Evolutionary conservation across 2,113 vertebrate genomes (phyloP).

Genomic region (Hydrolagus affinis): DNA sequence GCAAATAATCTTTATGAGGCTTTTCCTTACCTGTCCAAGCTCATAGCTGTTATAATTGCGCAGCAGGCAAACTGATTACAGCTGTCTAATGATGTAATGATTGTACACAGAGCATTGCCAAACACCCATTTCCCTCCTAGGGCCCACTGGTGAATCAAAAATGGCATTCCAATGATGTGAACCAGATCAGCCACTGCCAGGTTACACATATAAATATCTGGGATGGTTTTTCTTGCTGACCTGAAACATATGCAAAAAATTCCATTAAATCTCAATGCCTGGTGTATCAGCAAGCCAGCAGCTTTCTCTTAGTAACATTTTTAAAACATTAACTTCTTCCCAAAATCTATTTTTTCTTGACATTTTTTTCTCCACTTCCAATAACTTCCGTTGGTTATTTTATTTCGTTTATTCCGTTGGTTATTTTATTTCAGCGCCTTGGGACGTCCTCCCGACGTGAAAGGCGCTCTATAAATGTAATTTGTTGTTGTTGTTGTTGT

Average conservation of each 20-base stretch:
- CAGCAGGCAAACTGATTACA: slow-evolving; percentile 53
- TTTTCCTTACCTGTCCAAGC: slow-evolving; percentile 47
- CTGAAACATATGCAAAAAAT: slow-evolving; percentile 43
- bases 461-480: too few species aligned
- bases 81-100: slow-evolving; percentile 50
- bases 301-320: neutral
- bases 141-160: slow-evolving; percentile 54
- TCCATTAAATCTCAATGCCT: neutral
- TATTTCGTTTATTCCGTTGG: too few species aligned
- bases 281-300: neutral
- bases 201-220: slow-evolving; percentile 55
- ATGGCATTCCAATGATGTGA: slow-evolving; percentile 50
- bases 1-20: too few species aligned
- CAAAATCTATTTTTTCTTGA: too few species aligned
- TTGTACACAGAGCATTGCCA: slow-evolving; percentile 47
- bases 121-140: slow-evolving; percentile 47
- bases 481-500: too few species aligned
- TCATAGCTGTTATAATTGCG: slow-evolving; percentile 50
- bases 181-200: slow-evolving; percentile 50
- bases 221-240: slow-evolving; percentile 51
- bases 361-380: too few species aligned
- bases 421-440: too few species aligned
- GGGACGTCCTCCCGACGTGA: too few species aligned
- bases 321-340: too few species aligned
- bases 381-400: too few species aligned